A percentile compares a stretch with the other conserved stretches of the same genome.
These are phyloP conservation scores for Saccopteryx bilineata DNA, from an alignment of 2,113 vertebrate genomes.

Conservation along the genomic window DNA sequence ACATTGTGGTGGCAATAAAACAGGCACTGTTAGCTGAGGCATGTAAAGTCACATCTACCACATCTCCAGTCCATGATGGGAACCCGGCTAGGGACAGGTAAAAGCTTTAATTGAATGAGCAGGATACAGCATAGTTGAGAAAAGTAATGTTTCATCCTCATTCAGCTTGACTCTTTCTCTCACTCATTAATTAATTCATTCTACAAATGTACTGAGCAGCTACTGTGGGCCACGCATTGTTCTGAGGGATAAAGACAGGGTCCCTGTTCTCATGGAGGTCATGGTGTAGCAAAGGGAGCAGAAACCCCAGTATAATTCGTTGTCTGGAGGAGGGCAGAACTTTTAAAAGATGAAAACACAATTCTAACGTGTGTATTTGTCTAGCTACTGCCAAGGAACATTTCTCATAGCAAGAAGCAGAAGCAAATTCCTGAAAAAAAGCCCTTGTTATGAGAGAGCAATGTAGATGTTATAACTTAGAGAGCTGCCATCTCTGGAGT, in stretches of 20 bases:
- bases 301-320: neutral
- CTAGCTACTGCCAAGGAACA: neutral
- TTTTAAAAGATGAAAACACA: slow-evolving; percentile 41
- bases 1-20: slow-evolving; percentile 57
- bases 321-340: neutral
- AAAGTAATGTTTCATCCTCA: neutral
- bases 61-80: neutral
- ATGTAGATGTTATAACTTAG: neutral
- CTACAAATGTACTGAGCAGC: neutral
- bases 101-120: slow-evolving; percentile 34
- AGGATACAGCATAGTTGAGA: neutral
- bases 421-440: slow-evolving; percentile 49
- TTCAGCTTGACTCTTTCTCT: neutral
- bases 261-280: neutral
- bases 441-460: neutral
- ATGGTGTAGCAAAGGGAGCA: neutral
- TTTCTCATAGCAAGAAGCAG: slow-evolving; percentile 15
- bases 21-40: slow-evolving; percentile 29
- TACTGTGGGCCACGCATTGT: neutral
- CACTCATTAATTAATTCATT: slow-evolving; percentile 51
- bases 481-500: neutral
- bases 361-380: neutral
- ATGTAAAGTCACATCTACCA: slow-evolving; percentile 60
- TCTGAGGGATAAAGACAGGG: neutral
- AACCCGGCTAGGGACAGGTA: neutral